Percentiles rank a stretch among this genome's conserved stretches.
Evolutionary conservation across 2,797 vertebrate species (phyloP).

Genomic region (Mormyrus hasselquistii): DNA sequence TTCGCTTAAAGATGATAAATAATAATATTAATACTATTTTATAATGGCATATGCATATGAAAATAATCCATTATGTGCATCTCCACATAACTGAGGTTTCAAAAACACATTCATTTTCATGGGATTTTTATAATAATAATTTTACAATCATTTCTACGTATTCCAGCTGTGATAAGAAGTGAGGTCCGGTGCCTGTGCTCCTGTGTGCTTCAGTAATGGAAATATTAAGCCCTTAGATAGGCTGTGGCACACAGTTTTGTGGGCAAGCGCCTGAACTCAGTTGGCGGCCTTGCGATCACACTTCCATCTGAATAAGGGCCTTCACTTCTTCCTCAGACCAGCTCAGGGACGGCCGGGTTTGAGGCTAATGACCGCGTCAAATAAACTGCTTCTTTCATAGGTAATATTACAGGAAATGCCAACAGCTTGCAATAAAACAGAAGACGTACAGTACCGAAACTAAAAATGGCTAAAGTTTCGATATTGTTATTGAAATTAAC

Average conservation of each 20-base stretch:
- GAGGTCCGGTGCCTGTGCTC: background rate
- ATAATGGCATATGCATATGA: background rate
- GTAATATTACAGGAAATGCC: background rate
- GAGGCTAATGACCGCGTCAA: slow-evolving; percentile 62
- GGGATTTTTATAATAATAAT: background rate
- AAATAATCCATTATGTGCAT: background rate
- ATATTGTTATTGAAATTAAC: background rate
- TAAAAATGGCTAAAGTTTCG: background rate
- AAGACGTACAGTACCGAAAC: slow-evolving; percentile 3
- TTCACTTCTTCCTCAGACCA: slow-evolving; percentile 57
- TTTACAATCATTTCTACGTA: background rate
- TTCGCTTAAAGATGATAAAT: background rate
- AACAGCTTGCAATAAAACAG: background rate
- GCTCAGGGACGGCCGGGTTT: slow-evolving; percentile 71
- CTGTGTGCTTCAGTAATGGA: slow-evolving; percentile 29
- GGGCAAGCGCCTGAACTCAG: slow-evolving; percentile 63
- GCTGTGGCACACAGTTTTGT: slow-evolving; percentile 42
- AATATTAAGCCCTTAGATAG: slow-evolving; percentile 66
- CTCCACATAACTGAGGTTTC: background rate
- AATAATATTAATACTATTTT: background rate
- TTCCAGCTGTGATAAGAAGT: background rate
- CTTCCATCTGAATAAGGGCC: slow-evolving; percentile 68
- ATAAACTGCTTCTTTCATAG: background rate
- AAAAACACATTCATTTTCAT: background rate
- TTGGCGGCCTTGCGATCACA: slow-evolving; percentile 66